Percentiles rank a stretch among this genome's conserved stretches.
Evolutionary conservation across 2,113 vertebrate species (phyloP).

Genomic region (Edolisoma coerulescens): DNA sequence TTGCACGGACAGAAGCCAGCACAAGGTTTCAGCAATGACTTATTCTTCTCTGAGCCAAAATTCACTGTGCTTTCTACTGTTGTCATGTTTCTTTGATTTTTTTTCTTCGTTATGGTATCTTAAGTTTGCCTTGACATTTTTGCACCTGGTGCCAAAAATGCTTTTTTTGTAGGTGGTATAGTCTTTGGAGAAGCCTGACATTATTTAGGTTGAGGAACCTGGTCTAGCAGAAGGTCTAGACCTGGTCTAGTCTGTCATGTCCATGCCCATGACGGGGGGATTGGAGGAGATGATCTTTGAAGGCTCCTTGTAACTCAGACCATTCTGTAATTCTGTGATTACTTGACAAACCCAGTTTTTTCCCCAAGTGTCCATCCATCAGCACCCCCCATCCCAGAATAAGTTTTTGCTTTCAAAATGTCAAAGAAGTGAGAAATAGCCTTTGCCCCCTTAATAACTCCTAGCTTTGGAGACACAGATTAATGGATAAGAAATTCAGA

Average conservation of each 20-base stretch:
- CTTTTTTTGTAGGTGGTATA: background rate
- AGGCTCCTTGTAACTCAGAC: background rate
- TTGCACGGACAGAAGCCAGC: background rate
- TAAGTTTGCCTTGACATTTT: background rate
- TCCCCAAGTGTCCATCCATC: background rate
- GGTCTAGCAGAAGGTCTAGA: background rate
- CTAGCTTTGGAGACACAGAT: background rate
- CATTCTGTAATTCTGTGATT: background rate
- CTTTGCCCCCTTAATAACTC: background rate
- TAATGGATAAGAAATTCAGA: background rate
- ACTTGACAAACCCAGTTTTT: background rate
- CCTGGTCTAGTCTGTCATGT: too few species aligned
- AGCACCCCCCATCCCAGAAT: accelerated
- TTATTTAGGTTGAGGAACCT: background rate
- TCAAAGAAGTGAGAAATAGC: background rate
- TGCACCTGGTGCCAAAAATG: background rate
- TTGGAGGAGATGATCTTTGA: background rate
- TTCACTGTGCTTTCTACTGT: background rate
- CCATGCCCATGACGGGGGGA: background rate
- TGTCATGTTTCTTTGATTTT: background rate
- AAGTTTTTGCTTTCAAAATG: background rate
- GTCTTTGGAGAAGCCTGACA: background rate
- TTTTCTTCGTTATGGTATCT: background rate
- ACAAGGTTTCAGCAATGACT: background rate
- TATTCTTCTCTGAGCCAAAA: background rate